Percentiles rank a stretch among this genome's conserved stretches.
Evolutionary conservation across 2,888 invertebrate genomes (phyloP).

Genomic region (Ormyrus pomaceus): DNA sequence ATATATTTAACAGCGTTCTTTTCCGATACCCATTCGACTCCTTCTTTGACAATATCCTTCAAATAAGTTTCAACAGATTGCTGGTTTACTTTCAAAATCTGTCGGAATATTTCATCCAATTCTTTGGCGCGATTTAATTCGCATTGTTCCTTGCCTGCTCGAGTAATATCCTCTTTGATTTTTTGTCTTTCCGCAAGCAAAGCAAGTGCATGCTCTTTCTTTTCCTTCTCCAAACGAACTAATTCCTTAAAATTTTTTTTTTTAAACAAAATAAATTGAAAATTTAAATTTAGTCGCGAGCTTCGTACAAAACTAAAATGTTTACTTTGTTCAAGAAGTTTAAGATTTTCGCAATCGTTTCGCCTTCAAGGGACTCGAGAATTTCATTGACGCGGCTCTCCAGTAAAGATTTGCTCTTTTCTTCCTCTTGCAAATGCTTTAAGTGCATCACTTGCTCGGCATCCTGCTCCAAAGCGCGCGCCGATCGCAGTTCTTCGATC

Average conservation of each 20-base stretch:
- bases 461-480: constrained; percentile 77
- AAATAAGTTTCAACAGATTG: constrained; percentile 81
- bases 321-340: constrained; percentile 81
- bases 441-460: constrained; percentile 64
- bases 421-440: constrained; percentile 71
- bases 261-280: too few species aligned
- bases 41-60: constrained; percentile 80
- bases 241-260: constrained; percentile 80
- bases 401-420: constrained; percentile 68
- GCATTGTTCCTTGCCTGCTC: constrained; percentile 86
- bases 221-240: constrained; percentile 84
- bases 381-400: constrained; percentile 80
- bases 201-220: constrained; percentile 86
- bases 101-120: constrained; percentile 88
- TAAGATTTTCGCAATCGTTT: constrained; percentile 83
- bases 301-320: not conserved
- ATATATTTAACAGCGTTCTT: constrained; percentile 78
- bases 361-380: constrained; percentile 84
- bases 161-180: constrained; percentile 86
- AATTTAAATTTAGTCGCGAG: too few species aligned
- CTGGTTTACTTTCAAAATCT: constrained; percentile 80
- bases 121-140: constrained; percentile 85
- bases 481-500: constrained; percentile 84
- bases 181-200: constrained; percentile 87
- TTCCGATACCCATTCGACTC: constrained; percentile 79